Conservation (phyloP, 1,140 invertebrate species). For the Lethrus apterus region DNA sequence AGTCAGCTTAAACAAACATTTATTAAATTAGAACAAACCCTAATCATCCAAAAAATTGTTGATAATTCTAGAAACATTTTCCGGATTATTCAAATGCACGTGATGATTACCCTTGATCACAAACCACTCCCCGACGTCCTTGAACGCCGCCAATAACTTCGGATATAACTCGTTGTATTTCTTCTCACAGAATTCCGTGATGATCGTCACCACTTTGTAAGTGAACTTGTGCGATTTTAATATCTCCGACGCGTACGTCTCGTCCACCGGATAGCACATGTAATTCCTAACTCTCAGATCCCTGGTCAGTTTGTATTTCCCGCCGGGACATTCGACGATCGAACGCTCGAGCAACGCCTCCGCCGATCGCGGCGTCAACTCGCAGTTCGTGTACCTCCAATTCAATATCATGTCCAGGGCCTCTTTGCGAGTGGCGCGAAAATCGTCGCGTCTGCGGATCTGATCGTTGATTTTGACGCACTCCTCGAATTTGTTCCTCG, state of each 20-base stretch:
- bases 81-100: slow-evolving; percentile 6
- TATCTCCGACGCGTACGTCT: slow-evolving; percentile 3
- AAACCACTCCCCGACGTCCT: slow-evolving; percentile 4
- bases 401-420: background rate
- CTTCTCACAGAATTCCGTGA: background rate
- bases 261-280: slow-evolving; percentile 4
- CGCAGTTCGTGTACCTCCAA: slow-evolving; percentile 2
- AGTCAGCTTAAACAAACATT: background rate
- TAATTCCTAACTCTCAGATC: slow-evolving; percentile 9
- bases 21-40: background rate
- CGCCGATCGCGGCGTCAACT: background rate
- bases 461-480: background rate
- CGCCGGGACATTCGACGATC: background rate
- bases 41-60: slow-evolving; percentile 2
- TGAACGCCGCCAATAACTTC: background rate
- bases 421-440: background rate
- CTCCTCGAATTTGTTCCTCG: slow-evolving; percentile 6
- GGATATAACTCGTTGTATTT: background rate
- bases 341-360: slow-evolving; percentile 4
- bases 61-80: slow-evolving; percentile 5
- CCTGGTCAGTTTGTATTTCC: slow-evolving; percentile 6
- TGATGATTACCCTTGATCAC: slow-evolving; percentile 1
- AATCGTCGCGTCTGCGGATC: background rate
- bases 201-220: slow-evolving; percentile 7
- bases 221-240: slow-evolving; percentile 4